A percentile compares a stretch with the other conserved stretches of the same genome.
Conservation (phyloP, 2,888 invertebrate species). For the Thymelicus sylvestris region DNA sequence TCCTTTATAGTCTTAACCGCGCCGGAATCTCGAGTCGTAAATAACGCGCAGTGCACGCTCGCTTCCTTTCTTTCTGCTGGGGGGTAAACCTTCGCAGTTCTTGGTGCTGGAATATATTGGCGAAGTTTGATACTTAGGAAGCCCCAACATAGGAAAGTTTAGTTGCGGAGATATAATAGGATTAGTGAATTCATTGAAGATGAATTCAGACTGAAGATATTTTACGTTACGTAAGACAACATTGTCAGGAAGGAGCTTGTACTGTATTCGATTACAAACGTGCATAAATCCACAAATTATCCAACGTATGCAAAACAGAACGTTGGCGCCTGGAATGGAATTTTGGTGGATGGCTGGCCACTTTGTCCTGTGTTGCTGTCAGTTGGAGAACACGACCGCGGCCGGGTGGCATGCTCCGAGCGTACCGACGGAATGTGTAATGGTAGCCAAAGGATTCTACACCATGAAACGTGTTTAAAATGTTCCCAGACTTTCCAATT, state of each 20-base stretch:
- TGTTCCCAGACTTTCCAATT: conserved; percentile 10
- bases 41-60: conserved; percentile 70
- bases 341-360: conserved; percentile 63
- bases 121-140: conserved; percentile 43
- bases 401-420: conserved; percentile 64
- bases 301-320: conserved; percentile 44
- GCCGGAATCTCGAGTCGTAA: conserved; percentile 77
- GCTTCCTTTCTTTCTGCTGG: conserved; percentile 70
- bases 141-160: conserved; percentile 34
- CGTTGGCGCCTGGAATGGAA: conserved; percentile 55
- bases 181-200: conserved; percentile 32
- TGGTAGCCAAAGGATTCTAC: conserved; percentile 43
- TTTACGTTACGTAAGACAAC: conserved; percentile 41
- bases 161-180: conserved; percentile 32
- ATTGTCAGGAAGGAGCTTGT: conserved; percentile 39
- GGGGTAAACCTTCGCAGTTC: conserved; percentile 60
- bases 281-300: conserved; percentile 14
- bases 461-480: conserved; percentile 39
- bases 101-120: conserved; percentile 45
- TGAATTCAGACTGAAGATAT: not conserved
- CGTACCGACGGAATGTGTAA: conserved; percentile 70
- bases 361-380: conserved; percentile 59
- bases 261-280: conserved; percentile 22
- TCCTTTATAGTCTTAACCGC: conserved; percentile 62
- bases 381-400: conserved; percentile 64